Evolutionary conservation across 2,888 invertebrate species (phyloP).

Genomic region (Chironomus tentans): DNA sequence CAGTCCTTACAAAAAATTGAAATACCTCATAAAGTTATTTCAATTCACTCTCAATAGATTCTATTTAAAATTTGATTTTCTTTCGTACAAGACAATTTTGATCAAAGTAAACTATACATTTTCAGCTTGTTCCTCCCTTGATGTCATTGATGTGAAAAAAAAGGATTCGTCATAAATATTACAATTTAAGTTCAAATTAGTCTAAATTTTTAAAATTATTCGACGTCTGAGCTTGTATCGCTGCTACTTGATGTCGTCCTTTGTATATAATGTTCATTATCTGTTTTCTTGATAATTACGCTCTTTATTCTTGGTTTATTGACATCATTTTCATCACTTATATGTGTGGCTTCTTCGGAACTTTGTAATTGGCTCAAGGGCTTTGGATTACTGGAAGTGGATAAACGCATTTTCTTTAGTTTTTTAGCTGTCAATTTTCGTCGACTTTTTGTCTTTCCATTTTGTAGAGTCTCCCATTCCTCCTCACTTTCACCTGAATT

Average conservation of each 20-base stretch:
- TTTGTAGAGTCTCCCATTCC: not conserved
- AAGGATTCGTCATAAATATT: too few relatives aligned
- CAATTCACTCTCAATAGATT: too few relatives aligned
- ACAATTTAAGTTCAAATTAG: too few relatives aligned
- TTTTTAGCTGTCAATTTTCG: not conserved
- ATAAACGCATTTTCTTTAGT: not conserved
- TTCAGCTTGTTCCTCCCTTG: too few relatives aligned
- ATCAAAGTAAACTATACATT: too few relatives aligned
- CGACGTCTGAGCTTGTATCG: not conserved
- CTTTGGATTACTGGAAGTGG: conserved; percentile 5
- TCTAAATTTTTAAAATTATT: not conserved
- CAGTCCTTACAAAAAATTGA: too few relatives aligned
- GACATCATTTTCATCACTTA: not conserved
- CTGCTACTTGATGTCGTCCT: not conserved
- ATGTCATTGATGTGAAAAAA: too few relatives aligned
- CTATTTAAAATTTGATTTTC: too few relatives aligned
- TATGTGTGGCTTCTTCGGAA: conserved; percentile 6
- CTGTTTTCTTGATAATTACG: conserved; percentile 7
- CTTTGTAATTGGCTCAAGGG: conserved; percentile 1
- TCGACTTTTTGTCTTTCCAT: not conserved
- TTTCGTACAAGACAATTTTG: too few relatives aligned
- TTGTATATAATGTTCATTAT: conserved; percentile 1
- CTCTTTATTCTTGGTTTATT: not conserved
- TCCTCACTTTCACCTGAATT: not conserved
- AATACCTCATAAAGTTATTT: too few relatives aligned